Base-by-base conservation (phyloP, 2,113 vertebrate species). In the Pituophis catenifer region DNA sequence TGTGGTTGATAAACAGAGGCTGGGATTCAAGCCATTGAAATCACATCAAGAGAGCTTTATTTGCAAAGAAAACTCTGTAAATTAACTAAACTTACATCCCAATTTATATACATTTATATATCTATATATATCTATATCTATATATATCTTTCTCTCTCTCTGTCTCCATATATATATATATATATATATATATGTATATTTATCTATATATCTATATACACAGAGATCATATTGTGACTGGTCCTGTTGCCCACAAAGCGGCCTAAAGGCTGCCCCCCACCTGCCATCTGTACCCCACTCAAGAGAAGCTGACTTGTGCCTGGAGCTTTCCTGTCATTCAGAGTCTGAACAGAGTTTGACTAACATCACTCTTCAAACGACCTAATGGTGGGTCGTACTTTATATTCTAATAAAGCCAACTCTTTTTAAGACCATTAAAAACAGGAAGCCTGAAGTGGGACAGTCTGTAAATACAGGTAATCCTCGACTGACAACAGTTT, bases 101-200 rank as follows among this genome's bases (percentile, higher is more conserved):
- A 93, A 81, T 95, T 97, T 98, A 97, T 98, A 95, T 97, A 98
- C 97, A 97, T 89, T 90, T 97, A 97, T 98, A 89, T 95, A 97
- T 65, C 21, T 94, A 75, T 95, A 97, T 97, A 93, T 59, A 59
- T 59, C 8, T 97, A 96, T 94, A 3, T 95, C 96, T 98, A 97
- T 98, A 94, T 97, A 94, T 97, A 97, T 97, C 95, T 94, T 24
- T n/a, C 29, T 65, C 5, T 65, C 29, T n/a, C 29, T 65, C 12
- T 65, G 11, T 65, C 29, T 65, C 11, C 8, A 33, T 95, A 97
- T 97, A 93, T 59, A 59, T 59, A 7, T 97, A 96, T 94, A 90
- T 95, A 3, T 95, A 96, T 98, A 97, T 38, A 38, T 97, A 96
- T 94, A 90, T 95, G 1, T 95, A 96, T 98, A 97, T 98, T 94